These are phyloP conservation scores for Drosophila austrosaltans DNA, from an alignment of 2,888 invertebrate genomes.

Conservation along the genomic window DNA sequence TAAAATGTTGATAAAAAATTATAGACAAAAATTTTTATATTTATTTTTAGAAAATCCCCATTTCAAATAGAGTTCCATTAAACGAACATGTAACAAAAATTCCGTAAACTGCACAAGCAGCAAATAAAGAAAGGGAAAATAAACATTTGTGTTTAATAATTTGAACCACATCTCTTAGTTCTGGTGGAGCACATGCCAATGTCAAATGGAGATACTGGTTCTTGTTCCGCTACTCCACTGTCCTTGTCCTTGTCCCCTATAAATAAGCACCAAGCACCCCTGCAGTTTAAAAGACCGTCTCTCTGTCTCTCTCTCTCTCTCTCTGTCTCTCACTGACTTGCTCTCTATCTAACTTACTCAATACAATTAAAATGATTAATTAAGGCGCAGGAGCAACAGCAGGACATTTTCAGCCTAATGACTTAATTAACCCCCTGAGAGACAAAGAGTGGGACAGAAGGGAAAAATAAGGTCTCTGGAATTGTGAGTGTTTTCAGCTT, in stretches of 20 bases:
- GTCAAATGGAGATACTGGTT: neutral
- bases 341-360: neutral
- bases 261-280: constrained; percentile 39
- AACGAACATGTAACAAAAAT: neutral
- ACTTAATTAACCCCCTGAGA: constrained; percentile 70
- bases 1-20: neutral
- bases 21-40: neutral
- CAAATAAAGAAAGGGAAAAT: constrained; percentile 8
- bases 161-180: neutral
- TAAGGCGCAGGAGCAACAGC: constrained; percentile 63
- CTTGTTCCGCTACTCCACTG: constrained; percentile 17
- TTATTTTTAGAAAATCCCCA: neutral
- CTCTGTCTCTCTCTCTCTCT: constrained; percentile 16
- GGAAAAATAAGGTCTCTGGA: neutral
- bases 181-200: constrained; percentile 47
- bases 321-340: neutral
- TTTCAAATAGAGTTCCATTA: neutral
- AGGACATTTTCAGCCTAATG: constrained; percentile 76
- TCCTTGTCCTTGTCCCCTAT: constrained; percentile 35
- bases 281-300: constrained; percentile 35
- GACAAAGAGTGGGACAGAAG: neutral
- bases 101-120: constrained; percentile 30
- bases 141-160: constrained; percentile 32
- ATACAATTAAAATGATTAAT: constrained; percentile 79
- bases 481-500: constrained; percentile 61